Conservation (phyloP, 2,888 invertebrate genomes). For the Amiota minor region DNA sequence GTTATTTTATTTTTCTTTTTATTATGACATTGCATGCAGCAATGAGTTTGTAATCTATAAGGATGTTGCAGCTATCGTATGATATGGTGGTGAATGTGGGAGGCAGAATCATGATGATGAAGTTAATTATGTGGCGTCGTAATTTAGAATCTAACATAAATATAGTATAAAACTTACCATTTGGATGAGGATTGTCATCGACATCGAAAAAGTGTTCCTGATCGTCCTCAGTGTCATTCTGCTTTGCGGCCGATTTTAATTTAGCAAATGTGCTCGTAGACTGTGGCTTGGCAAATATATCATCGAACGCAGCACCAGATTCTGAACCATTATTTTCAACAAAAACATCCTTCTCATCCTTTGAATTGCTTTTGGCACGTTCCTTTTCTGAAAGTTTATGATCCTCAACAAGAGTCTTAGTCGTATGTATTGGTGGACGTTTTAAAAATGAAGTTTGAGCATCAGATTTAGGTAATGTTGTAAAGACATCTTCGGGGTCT, state of each 20-base stretch:
- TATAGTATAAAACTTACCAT: conserved; percentile 55
- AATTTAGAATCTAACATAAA: neutral
- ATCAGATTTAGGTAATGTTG: conserved; percentile 1
- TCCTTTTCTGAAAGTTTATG: conserved; percentile 66
- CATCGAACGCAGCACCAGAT: conserved; percentile 49
- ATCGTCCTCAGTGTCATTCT: conserved; percentile 29
- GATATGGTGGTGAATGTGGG: neutral
- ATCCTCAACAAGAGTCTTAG: conserved; percentile 39
- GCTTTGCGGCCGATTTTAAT: conserved; percentile 14
- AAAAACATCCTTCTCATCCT: conserved; percentile 67
- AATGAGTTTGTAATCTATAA: neutral
- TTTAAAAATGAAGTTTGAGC: conserved; percentile 40
- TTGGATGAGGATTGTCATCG: conserved; percentile 41
- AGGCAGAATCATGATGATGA: neutral
- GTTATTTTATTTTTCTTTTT: neutral
- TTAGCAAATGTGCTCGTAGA: conserved; percentile 37
- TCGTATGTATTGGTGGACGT: conserved; percentile 50
- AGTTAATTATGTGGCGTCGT: neutral
- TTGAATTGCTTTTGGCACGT: conserved; percentile 58
- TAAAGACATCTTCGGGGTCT: neutral
- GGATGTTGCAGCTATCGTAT: neutral
- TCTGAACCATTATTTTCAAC: conserved; percentile 58
- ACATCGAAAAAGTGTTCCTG: conserved; percentile 50
- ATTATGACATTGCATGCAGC: neutral
- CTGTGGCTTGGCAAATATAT: conserved; percentile 60